Conservation (phyloP, 2,888 invertebrate genomes). For the Agrilus cyanescens region DNA sequence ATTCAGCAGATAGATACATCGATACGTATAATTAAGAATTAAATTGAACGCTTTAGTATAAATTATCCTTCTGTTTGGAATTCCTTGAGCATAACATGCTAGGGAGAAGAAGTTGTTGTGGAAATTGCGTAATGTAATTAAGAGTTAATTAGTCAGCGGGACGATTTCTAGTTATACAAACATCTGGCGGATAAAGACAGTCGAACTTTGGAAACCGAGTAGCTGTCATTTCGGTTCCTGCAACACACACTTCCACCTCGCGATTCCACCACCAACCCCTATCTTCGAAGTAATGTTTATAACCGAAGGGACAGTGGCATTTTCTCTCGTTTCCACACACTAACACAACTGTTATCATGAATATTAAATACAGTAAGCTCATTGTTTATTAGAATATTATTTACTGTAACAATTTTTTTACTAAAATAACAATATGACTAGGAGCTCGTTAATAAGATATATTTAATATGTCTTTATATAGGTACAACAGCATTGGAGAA, state of each 20-base stretch:
- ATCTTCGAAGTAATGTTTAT: conserved; percentile 8
- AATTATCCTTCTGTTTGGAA: too few species aligned
- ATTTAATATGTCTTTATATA: too few species aligned
- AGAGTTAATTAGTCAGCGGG: too few species aligned
- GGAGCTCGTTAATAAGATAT: too few species aligned
- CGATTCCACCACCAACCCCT: conserved; percentile 13
- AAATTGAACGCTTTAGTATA: too few species aligned
- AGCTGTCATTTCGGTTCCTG: conserved; percentile 9
- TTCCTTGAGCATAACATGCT: not conserved
- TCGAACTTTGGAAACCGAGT: conserved; percentile 11
- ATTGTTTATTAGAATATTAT: too few species aligned
- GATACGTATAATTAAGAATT: too few species aligned
- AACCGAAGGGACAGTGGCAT: conserved; percentile 11
- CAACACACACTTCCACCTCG: conserved; percentile 10
- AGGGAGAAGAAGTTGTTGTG: not conserved
- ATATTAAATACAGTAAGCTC: not conserved
- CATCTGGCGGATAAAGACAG: conserved; percentile 9
- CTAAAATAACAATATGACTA: too few species aligned
- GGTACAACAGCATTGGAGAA: too few species aligned
- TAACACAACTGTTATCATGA: not conserved
- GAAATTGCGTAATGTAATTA: too few species aligned
- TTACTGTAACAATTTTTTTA: too few species aligned
- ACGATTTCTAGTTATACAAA: conserved; percentile 5
- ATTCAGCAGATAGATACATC: too few species aligned
- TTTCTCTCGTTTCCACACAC: not conserved